Evolutionary conservation across 2,888 invertebrate species (phyloP).

Genomic region (Crematogaster levior): DNA sequence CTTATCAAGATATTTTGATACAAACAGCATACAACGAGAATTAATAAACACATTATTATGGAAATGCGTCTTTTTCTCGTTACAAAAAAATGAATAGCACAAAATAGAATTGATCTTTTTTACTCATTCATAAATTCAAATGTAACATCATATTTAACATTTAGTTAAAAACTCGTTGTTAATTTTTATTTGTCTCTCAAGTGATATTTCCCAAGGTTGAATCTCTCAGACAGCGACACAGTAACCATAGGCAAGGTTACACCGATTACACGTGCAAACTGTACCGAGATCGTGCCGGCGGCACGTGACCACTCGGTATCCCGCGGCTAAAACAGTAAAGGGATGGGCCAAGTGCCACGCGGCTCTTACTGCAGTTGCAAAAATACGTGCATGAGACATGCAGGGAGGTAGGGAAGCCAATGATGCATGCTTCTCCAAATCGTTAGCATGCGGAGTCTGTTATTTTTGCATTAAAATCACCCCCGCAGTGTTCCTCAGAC

Average conservation of each 20-base stretch:
- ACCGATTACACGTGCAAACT: constrained; percentile 45
- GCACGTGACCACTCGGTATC: constrained; percentile 77
- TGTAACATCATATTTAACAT: background rate
- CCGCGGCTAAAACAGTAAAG: constrained; percentile 82
- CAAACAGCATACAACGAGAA: background rate
- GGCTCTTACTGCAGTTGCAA: constrained; percentile 72
- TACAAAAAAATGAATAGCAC: background rate
- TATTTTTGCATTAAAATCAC: constrained; percentile 82
- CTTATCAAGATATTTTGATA: background rate
- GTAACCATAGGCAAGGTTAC: constrained; percentile 1
- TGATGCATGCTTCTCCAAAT: constrained; percentile 76
- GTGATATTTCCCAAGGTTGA: background rate
- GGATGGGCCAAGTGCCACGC: constrained; percentile 74
- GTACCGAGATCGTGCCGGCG: constrained; percentile 50
- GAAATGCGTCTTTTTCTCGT: background rate
- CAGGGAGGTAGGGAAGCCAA: constrained; percentile 75
- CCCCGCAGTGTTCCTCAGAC: constrained; percentile 50
- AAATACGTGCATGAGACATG: constrained; percentile 68
- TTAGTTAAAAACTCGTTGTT: background rate
- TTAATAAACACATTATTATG: background rate
- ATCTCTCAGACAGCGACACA: constrained; percentile 5
- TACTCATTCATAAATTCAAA: background rate
- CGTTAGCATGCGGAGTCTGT: constrained; percentile 80
- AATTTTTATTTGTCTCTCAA: background rate
- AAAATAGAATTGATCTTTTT: background rate